Conservation (phyloP, 2,888 invertebrate genomes). For the Melanchra persicariae region DNA sequence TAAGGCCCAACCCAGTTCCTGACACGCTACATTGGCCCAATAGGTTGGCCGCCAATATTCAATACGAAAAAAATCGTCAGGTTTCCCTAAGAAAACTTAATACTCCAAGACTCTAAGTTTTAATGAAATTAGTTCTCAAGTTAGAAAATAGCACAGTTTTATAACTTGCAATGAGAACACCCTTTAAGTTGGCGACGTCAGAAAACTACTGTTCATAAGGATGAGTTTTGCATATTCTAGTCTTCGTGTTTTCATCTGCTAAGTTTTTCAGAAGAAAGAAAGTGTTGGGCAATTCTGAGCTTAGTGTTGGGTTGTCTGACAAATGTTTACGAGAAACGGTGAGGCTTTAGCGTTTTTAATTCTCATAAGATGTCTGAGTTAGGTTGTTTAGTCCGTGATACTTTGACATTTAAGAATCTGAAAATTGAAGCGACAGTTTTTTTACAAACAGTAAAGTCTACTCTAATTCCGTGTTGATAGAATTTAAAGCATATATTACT, state of each 20-base stretch:
- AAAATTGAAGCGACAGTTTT: neutral
- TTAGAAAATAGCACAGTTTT: slow-evolving; percentile 59
- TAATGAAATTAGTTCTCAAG: slow-evolving; percentile 65
- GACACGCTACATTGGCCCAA: slow-evolving; percentile 50
- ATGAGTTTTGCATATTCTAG: slow-evolving; percentile 51
- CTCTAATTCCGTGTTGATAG: neutral
- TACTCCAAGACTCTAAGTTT: slow-evolving; percentile 40
- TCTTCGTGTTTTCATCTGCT: slow-evolving; percentile 34
- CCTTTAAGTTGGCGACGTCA: slow-evolving; percentile 49
- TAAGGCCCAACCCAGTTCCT: slow-evolving; percentile 38
- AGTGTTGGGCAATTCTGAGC: slow-evolving; percentile 46
- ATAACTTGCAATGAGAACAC: slow-evolving; percentile 57
- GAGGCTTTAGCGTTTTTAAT: slow-evolving; percentile 43
- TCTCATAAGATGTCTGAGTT: slow-evolving; percentile 24
- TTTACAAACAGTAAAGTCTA: no score
- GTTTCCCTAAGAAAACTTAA: slow-evolving; percentile 12
- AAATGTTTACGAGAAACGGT: slow-evolving; percentile 26
- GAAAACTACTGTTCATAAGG: slow-evolving; percentile 51
- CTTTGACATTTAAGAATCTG: neutral
- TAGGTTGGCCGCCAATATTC: slow-evolving; percentile 42
- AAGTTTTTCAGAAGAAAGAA: slow-evolving; percentile 34
- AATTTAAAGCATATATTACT: neutral
- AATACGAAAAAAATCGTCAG: slow-evolving; percentile 21
- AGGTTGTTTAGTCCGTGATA: neutral
- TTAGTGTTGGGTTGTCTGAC: slow-evolving; percentile 29